Base-by-base conservation (phyloP, 2,888 invertebrate genomes). In the Coleophora flavipennella region DNA sequence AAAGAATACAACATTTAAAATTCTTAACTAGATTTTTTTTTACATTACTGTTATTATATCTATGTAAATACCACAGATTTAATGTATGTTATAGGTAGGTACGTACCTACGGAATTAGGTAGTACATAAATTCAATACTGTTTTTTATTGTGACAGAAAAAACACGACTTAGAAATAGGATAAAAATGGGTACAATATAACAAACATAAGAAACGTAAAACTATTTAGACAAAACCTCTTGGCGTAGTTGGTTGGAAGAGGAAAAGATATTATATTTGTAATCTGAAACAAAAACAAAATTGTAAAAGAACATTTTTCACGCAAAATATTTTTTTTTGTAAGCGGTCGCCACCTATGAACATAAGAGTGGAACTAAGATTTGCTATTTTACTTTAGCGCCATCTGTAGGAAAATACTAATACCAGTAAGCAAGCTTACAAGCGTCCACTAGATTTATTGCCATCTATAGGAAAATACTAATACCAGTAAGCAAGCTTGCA, bases 181-280 rank as follows among this genome's bases (percentile, higher is more conserved):
- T 35, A 39, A 48, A 25, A 38, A 46, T 36, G 20, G 49, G 38
- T 40, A 46, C 36, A 26, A 42, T 12, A 43, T 39, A 33, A 50
- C 45, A 28, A 29, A 39, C 12, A 34, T 9, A 20, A 34, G 10
- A 12, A 33, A 29, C 2, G 35, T 45, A 32, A 48, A 46, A 27
- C 38, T 36, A 35, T 50, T 49, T 6, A 38, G 13, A 7, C 47
- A 35, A 9, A 49, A 41, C 13, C 32, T 46, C 4, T n/a, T 34
- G 41, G 49, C 60, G 25, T 44, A 41, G 38, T 62, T 71, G 25
- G 59, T 49, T 14, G 20, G 3, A 20, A 67, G 38, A 0, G 79
- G 78, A 13, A 81, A 36, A 0, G 63, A 55, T 38, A 81, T 69
- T 26, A 76, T 58, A 41, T 80, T 80, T 2, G 69, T 45, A 4